Percentiles rank a stretch among this genome's conserved stretches.
These are phyloP conservation scores for Cinclus mexicanus DNA, from an alignment of 2,113 vertebrate genomes.

Conservation along the genomic window DNA sequence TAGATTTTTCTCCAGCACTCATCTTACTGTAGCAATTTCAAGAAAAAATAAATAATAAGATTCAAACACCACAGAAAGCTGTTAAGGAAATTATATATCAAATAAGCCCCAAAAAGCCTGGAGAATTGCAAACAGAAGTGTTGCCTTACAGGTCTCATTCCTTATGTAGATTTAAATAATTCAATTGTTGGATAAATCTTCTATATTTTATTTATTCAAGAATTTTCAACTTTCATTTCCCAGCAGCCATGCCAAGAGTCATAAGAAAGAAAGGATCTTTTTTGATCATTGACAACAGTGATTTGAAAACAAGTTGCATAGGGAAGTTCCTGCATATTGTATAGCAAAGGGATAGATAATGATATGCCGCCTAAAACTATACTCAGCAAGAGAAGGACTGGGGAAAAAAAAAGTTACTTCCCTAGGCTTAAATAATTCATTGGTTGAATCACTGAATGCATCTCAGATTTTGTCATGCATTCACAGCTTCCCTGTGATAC, in stretches of 20 bases:
- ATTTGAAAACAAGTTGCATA: constrained; percentile 41
- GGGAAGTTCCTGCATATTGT: background rate
- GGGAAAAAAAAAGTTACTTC: background rate
- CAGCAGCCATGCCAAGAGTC: constrained; percentile 47
- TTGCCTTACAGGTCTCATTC: constrained; percentile 68
- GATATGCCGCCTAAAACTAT: background rate
- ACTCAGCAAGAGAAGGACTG: background rate
- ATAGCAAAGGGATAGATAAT: background rate
- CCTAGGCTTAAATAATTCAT: constrained; percentile 35
- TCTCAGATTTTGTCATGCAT: constrained; percentile 19
- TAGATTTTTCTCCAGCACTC: constrained; percentile 62
- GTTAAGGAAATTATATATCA: constrained; percentile 74
- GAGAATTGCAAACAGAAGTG: constrained; percentile 58
- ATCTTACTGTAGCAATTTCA: constrained; percentile 61
- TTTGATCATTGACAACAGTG: background rate
- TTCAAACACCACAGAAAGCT: constrained; percentile 61
- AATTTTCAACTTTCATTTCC: constrained; percentile 41
- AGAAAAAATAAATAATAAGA: constrained; percentile 74
- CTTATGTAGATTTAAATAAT: constrained; percentile 77
- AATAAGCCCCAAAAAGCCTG: constrained; percentile 58
- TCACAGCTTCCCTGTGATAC: constrained; percentile 38
- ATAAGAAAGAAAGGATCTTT: background rate
- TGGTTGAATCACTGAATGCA: constrained; percentile 41
- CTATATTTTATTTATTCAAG: constrained; percentile 62
- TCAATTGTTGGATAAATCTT: constrained; percentile 70